Conservation (phyloP, 2,888 invertebrate species). For the Nebria salina region DNA sequence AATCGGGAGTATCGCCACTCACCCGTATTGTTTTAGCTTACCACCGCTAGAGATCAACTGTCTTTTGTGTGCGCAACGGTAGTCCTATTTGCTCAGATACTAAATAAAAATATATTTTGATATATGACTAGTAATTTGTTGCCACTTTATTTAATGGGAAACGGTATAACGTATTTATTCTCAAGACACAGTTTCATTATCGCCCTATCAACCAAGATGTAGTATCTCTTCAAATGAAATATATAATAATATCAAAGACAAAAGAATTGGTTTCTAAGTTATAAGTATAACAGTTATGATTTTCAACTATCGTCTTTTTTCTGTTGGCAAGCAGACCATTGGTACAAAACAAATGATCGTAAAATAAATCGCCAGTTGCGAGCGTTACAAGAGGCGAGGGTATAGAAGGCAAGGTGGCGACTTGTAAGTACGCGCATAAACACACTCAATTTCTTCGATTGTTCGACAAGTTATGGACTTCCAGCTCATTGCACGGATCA, state of each 20-base stretch:
- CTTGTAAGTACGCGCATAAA: slow-evolving; percentile 38
- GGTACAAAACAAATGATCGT: slow-evolving; percentile 23
- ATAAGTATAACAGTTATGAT: neutral
- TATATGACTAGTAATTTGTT: too few relatives aligned
- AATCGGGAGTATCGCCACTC: too few relatives aligned
- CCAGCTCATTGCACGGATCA: slow-evolving; percentile 44
- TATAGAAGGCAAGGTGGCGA: slow-evolving; percentile 2
- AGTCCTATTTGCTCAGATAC: too few relatives aligned
- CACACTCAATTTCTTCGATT: slow-evolving; percentile 42
- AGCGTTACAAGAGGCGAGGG: neutral
- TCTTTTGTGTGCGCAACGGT: too few relatives aligned
- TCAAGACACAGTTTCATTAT: too few relatives aligned
- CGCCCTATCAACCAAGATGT: too few relatives aligned
- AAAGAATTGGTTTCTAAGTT: neutral
- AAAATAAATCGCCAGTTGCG: slow-evolving; percentile 3
- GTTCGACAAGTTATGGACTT: slow-evolving; percentile 46
- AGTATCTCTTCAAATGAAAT: too few relatives aligned
- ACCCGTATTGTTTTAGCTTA: too few relatives aligned
- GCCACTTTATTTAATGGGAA: too few relatives aligned
- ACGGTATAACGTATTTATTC: too few relatives aligned
- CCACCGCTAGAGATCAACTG: too few relatives aligned
- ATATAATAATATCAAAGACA: neutral
- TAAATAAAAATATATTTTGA: too few relatives aligned
- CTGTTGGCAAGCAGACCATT: neutral
- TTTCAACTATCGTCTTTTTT: neutral